A percentile compares a stretch with the other conserved stretches of the same genome.
Conservation (phyloP, 2,797 vertebrate genomes). For the Parambassis ranga region DNA sequence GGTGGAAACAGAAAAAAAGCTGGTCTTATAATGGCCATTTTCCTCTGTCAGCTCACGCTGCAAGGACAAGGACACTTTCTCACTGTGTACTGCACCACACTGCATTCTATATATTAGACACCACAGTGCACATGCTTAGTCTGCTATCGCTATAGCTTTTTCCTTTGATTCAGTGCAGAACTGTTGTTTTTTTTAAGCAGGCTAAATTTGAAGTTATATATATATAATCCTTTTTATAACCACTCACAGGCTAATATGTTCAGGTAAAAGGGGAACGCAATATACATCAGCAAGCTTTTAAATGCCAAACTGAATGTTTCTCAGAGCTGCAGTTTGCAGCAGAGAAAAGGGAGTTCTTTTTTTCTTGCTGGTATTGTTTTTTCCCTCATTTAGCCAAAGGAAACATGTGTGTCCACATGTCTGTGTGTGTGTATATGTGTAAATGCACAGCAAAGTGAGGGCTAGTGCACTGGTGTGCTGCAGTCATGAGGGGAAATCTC, state of each 20-base stretch:
- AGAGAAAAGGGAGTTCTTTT: constrained; percentile 12
- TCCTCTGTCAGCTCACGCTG: constrained; percentile 51
- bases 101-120: not conserved
- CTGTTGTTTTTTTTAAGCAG: not conserved
- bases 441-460: constrained; percentile 15
- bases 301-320: constrained; percentile 42
- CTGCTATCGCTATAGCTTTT: not conserved
- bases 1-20: constrained; percentile 33
- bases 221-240: not conserved
- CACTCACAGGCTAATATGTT: not conserved
- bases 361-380: constrained; percentile 12
- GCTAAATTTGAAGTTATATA: not conserved
- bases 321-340: constrained; percentile 33
- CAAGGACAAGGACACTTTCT: constrained; percentile 55
- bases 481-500: constrained; percentile 67
- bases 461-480: not conserved
- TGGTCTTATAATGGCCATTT: constrained; percentile 43
- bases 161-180: not conserved
- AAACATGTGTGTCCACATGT: constrained; percentile 7
- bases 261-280: constrained; percentile 14
- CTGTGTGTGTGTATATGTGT: not conserved
- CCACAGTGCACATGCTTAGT: not conserved
- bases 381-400: constrained; percentile 44
- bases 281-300: constrained; percentile 31
- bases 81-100: not conserved